Base-by-base conservation (phyloP, 2,797 vertebrate genomes). In the Sciurus vulgaris region DNA sequence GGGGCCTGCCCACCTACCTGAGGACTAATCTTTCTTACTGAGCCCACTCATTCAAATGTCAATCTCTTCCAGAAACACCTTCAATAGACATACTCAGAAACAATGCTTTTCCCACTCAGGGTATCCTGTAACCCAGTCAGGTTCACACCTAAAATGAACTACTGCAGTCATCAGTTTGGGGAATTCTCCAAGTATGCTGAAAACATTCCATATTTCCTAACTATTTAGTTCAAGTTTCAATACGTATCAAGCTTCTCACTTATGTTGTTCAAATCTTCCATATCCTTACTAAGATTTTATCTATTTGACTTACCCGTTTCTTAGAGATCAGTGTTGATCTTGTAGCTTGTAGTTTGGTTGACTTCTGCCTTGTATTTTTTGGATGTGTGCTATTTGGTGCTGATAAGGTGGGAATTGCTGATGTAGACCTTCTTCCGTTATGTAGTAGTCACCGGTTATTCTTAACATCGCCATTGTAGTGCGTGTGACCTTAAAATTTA, bases 281-380 rank as follows among this genome's bases (percentile, higher is more conserved):
- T 49, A 59, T 89, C 26, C 26, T 78, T 78, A 65, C 33, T 87
- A 65, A 91, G 83, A 63, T 77, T 24, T 82, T 93, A 13, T 24
- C n/a, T 76, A 24, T 38, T 74, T 95, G 89, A 81, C 47, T 20
- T 56, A 81, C 47, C 20, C 47, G 15, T 74, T 74, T 26, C 59
- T 61, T 61, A 61, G n/a, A 38, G 20, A 69, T 49, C 14, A 67
- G 20, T n/a, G 20, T 85, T 85, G 67, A 44, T 76, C 7, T 81
- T 81, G 89, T 30, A 5, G n/a, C 13, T 84, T 26, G 54, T 38
- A 91, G 54, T 44, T 63, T 83, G 35, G 47, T 69, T 51, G 70
- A 28, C 38, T 77, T 87, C 44, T 63, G 14, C 30, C 59, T 91
- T 30, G 77, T 20, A n/a, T 69, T 86, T 61, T 83, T 94, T 77